Evolutionary conservation across 1,140 invertebrate genomes (phyloP).

Genomic region (Drosophila bocqueti): DNA sequence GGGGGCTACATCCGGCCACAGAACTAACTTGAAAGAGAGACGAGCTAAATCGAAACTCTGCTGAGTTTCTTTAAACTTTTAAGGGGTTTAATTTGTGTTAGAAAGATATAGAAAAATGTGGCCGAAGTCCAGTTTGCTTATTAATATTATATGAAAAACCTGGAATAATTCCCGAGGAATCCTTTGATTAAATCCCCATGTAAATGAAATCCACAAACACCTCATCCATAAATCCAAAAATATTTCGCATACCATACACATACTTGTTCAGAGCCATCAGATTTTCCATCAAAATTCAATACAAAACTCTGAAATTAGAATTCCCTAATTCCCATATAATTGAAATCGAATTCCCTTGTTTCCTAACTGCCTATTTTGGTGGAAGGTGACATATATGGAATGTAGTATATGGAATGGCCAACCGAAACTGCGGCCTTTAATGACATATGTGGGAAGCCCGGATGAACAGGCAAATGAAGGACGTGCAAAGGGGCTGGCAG

Average conservation of each 20-base stretch:
- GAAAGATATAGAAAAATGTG: background rate
- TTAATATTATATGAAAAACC: too few relatives aligned
- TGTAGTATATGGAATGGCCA: background rate
- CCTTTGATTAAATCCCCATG: background rate
- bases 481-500: background rate
- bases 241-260: background rate
- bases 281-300: slow-evolving; percentile 17
- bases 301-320: background rate
- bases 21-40: too few relatives aligned
- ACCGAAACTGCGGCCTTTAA: slow-evolving; percentile 1
- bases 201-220: background rate
- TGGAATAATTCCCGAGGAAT: background rate
- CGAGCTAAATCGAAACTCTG: background rate
- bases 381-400: background rate
- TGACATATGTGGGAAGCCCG: slow-evolving; percentile 2
- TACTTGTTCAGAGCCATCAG: background rate
- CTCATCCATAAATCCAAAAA: background rate
- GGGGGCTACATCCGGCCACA: too few relatives aligned
- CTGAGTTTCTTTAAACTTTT: background rate
- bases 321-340: background rate
- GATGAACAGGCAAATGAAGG: slow-evolving; percentile 15
- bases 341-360: background rate
- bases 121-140: background rate
- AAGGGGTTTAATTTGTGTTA: background rate
- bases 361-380: background rate